Evolutionary conservation across 1,140 invertebrate genomes (phyloP).

Genomic region (Leptopilina clavipes): DNA sequence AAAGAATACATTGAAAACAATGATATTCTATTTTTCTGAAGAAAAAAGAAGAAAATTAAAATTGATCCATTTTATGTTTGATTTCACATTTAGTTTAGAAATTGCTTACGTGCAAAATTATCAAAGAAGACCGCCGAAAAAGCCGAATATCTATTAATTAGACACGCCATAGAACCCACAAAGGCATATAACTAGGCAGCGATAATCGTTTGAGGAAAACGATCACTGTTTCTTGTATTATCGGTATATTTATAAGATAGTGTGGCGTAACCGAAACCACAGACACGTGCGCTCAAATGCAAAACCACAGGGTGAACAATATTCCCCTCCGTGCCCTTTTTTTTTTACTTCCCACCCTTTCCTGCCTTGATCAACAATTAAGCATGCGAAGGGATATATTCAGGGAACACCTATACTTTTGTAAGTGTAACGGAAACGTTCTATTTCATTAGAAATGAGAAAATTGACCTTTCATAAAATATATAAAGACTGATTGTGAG

Average conservation of each 20-base stretch:
- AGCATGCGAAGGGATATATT: slow-evolving; percentile 12
- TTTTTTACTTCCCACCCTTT: slow-evolving; percentile 26
- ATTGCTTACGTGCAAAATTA: slow-evolving; percentile 29
- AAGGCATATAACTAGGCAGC: slow-evolving; percentile 28
- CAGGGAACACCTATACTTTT: slow-evolving; percentile 30
- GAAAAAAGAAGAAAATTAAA: neutral
- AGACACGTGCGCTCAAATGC: slow-evolving; percentile 25
- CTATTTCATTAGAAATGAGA: slow-evolving; percentile 23
- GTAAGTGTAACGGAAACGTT: slow-evolving; percentile 29
- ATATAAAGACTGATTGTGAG: neutral
- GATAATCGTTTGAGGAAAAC: slow-evolving; percentile 12
- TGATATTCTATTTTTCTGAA: neutral
- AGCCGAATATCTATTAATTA: slow-evolving; percentile 20
- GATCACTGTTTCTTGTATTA: slow-evolving; percentile 32
- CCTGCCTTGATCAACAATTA: slow-evolving; percentile 30
- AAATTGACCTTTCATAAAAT: neutral
- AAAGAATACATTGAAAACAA: slow-evolving; percentile 10
- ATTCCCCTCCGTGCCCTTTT: slow-evolving; percentile 3
- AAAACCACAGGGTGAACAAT: slow-evolving; percentile 29
- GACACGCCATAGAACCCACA: slow-evolving; percentile 20
- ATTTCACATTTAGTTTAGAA: neutral
- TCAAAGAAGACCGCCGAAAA: slow-evolving; percentile 13
- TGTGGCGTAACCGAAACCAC: slow-evolving; percentile 11
- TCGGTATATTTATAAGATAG: neutral
- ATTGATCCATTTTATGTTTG: neutral